Evolutionary conservation across 2,797 vertebrate species (phyloP).

Genomic region (Rhabdophis nuchalis): DNA sequence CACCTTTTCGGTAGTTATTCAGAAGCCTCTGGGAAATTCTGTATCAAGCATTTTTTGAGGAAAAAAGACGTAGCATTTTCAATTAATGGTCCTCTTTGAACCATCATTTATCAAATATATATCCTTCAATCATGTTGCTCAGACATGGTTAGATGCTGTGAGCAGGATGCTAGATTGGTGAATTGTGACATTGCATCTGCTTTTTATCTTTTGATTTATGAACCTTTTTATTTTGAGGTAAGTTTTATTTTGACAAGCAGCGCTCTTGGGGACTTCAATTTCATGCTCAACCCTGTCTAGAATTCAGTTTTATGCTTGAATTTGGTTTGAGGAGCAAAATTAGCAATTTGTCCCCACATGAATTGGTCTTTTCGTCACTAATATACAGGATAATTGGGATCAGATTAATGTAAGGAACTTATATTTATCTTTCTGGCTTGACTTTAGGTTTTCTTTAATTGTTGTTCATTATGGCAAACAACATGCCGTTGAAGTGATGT

Average conservation of each 20-base stretch:
- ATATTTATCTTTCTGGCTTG: not conserved
- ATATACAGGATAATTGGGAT: not conserved
- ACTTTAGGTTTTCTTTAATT: not conserved
- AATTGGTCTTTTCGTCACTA: not conserved
- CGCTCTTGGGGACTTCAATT: not conserved
- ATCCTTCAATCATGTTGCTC: not conserved
- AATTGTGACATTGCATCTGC: not conserved
- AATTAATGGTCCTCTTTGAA: not conserved
- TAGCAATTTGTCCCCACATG: not conserved
- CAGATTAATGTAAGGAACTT: not conserved
- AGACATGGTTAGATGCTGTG: not conserved
- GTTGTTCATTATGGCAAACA: not conserved
- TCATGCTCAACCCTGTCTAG: not conserved
- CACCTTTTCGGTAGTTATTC: not conserved
- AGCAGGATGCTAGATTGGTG: not conserved
- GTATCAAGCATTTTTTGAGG: not conserved
- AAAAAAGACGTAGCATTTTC: not conserved
- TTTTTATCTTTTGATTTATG: not conserved
- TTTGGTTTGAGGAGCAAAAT: not conserved
- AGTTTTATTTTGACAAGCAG: not conserved
- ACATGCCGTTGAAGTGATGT: too few species aligned
- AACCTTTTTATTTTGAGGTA: not conserved
- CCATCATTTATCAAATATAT: not conserved
- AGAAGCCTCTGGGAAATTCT: not conserved
- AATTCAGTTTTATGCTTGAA: not conserved